Percentiles rank a stretch among this genome's conserved stretches.
Conservation (phyloP, 2,113 vertebrate species). For the Eclectus roratus region DNA sequence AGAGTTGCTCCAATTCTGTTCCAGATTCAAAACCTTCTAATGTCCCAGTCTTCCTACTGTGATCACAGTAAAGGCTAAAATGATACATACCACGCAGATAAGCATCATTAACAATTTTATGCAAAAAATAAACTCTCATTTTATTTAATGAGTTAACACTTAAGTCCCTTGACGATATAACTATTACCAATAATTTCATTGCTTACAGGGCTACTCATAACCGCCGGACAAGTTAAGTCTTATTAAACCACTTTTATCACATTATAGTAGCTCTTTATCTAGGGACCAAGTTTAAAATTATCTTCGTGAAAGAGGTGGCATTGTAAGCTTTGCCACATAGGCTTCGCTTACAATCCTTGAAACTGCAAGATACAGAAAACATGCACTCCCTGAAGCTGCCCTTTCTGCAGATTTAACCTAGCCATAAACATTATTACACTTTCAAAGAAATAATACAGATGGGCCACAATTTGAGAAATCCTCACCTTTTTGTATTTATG, state of each 20-base stretch:
- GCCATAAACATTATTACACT: neutral
- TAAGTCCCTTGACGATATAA: neutral
- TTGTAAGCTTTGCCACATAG: neutral
- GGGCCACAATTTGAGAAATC: neutral
- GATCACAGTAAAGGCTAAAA: neutral
- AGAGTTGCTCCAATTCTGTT: neutral
- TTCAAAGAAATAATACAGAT: neutral
- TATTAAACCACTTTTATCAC: neutral
- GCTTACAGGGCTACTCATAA: neutral
- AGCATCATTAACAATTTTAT: neutral
- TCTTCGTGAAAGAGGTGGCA: neutral
- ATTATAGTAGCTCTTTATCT: neutral
- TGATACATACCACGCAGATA: neutral
- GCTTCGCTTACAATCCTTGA: neutral
- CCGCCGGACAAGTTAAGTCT: neutral
- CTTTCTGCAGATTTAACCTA: neutral
- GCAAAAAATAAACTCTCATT: neutral
- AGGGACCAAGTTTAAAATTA: neutral
- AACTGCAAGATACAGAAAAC: neutral
- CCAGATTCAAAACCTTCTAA: neutral
- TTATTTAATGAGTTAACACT: neutral
- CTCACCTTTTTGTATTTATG: constrained; percentile 99
- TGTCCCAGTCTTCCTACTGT: neutral
- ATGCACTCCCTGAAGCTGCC: neutral
- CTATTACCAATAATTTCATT: neutral